Conservation (phyloP, 2,797 vertebrate species). For the Passerculus sandwichensis region DNA sequence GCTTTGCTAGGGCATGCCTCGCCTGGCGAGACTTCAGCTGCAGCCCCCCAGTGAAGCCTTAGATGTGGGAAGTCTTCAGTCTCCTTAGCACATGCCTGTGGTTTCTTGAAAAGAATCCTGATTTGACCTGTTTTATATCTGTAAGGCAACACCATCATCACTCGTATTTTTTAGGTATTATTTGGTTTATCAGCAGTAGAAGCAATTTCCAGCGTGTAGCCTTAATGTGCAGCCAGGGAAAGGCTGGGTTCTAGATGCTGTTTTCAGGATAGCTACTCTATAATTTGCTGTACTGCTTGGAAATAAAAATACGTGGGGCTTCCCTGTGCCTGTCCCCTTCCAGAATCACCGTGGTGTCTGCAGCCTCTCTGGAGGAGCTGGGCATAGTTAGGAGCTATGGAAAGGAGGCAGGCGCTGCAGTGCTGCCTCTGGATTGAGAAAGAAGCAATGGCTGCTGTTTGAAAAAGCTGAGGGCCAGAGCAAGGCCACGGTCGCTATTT, state of each 20-base stretch:
- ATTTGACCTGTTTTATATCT: slow-evolving; percentile 80
- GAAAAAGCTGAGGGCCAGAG: slow-evolving; percentile 66
- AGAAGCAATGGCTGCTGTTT: slow-evolving; percentile 75
- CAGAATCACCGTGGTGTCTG: not conserved
- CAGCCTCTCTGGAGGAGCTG: not conserved
- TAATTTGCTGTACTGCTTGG: not conserved
- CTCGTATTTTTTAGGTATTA: not conserved
- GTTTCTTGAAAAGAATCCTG: slow-evolving; percentile 84
- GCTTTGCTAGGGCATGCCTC: slow-evolving; percentile 81
- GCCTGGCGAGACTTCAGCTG: slow-evolving; percentile 81
- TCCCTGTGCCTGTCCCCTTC: not conserved
- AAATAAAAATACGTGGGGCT: not conserved
- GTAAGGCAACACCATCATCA: slow-evolving; percentile 42
- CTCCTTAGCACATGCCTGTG: slow-evolving; percentile 88
- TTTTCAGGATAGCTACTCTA: not conserved
- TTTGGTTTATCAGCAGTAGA: slow-evolving; percentile 30
- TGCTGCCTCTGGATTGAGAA: not conserved
- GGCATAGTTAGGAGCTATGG: not conserved
- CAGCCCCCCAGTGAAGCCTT: slow-evolving; percentile 85
- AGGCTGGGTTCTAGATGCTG: not conserved
- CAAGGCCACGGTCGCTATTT: slow-evolving; percentile 83
- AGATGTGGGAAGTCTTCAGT: slow-evolving; percentile 89
- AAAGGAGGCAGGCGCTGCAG: not conserved
- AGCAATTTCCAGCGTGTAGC: slow-evolving; percentile 68
- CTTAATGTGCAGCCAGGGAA: slow-evolving; percentile 27